Evolutionary conservation across 2,113 vertebrate genomes (phyloP), one percentile per base, ranked within the genome.

Genomic region (Chauna torquata): DNA sequence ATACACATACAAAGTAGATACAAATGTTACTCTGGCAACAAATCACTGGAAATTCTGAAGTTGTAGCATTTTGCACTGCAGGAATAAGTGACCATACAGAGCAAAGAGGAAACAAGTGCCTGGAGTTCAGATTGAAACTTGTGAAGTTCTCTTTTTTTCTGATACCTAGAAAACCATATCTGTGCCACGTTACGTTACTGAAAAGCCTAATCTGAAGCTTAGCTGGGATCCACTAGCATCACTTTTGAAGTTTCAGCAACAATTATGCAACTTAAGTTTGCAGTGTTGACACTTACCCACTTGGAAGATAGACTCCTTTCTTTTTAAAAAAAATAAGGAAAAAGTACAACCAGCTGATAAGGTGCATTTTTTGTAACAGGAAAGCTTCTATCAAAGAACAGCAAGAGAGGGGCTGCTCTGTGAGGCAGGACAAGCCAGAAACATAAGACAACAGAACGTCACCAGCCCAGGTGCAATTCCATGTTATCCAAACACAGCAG

Each of bases 291-390:
- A 40, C 16, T 52, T 62, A 62, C 14, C 8, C 42, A 24, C 23
- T 9, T 5, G 1, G 2, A 6, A 84, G 4, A 3, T 12, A 3
- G 3, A 3, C 34, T 62, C 23, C 19, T 87, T 42, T 22, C 25
- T 32, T n/a, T n/a, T n/a, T n/a, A n/a, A n/a, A n/a, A 78, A 42
- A 70, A 57, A 17, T 7, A 11, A 38, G 27, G 7, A n/a, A n/a
- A n/a, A n/a, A n/a, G n/a, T n/a, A 27, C 68, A 84, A 12, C 2
- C 22, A n/a, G 9, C 19, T 52, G 8, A 25, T 36, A 40, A 85
- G 3, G 11, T 5, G 0, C 19, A 57, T 28, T 44, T 5, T 5
- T 15, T 6, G 3, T 3, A 28, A 44, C 4, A 75, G 1, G 1
- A 0, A 64, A 59, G 4, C 8, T 40, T 3, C 40, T 22, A 32